Evolutionary conservation across 2,797 vertebrate species (phyloP), one percentile per base, ranked within the genome.

Genomic region (Falco berigora): DNA sequence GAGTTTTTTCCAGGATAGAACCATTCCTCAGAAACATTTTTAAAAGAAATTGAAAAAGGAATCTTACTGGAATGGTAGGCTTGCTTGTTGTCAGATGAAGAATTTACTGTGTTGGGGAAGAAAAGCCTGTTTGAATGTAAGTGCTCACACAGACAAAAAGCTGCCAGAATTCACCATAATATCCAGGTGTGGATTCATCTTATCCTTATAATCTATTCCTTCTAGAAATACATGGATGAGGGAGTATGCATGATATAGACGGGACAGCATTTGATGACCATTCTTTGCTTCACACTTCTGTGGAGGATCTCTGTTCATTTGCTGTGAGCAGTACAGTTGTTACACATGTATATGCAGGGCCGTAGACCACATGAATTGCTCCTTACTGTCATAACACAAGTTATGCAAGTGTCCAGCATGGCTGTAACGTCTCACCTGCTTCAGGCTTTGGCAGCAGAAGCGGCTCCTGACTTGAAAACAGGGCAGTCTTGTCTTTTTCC

Each of bases 21-120:
- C 32, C 27, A 36, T 86, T 95, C 82, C 82, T 94, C 58, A 94
- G 30, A 71, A 83, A 53, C 77, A 10, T n/a, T 92, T 77, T 14
- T 6, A 21, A 75, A 83, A 90, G 30, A 56, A 76, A 68, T 68
- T 40, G 68, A 47, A 72, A 75, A 88, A 36, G 44, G 79, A 66
- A 59, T 90, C 68, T 87, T 47, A 3, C 4, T 76, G 82, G 82
- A 95, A 52, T 73, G 76, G 30, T 75, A 8, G 40, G 6, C 32
- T 90, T 69, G 47, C 49, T 82, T 64, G 74, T 90, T 81, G 83
- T 94, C 36, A 61, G 86, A 13, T 52, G 69, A 76, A 67, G 80
- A 72, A 36, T 61, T 25, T 38, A 32, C 66, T 4, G 0, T 47
- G 30, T 17, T 53, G 77, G 30, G 55, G 73, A 92, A 84, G 71